Evolutionary conservation across 2,888 invertebrate genomes (phyloP).

Genomic region (Caenorhabditis sulstoni): DNA sequence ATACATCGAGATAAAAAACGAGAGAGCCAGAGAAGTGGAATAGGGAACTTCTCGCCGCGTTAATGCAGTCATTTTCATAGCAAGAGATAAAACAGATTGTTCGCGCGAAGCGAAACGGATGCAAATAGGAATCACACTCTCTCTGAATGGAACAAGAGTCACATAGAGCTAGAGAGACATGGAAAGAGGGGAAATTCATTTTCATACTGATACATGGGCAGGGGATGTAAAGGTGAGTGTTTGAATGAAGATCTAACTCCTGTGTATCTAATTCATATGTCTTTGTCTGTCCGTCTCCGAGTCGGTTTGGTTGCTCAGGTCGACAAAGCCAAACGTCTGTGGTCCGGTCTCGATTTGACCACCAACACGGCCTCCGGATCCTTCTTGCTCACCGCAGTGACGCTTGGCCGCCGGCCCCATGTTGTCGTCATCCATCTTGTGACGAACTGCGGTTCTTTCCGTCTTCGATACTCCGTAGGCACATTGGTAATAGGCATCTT

Average conservation of each 20-base stretch:
- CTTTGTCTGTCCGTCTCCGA: no score
- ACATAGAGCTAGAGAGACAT: not conserved
- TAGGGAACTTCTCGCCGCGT: slow-evolving; percentile 32
- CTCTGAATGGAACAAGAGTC: not conserved
- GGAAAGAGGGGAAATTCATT: not conserved
- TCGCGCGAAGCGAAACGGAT: not conserved
- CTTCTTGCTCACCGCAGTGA: slow-evolving; percentile 18
- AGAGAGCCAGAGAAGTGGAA: slow-evolving; percentile 37
- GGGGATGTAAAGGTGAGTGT: slow-evolving; percentile 13
- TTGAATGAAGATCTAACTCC: no score
- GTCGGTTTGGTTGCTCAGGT: no score
- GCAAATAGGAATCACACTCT: not conserved
- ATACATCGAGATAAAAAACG: slow-evolving; percentile 29
- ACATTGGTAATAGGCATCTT: slow-evolving; percentile 42
- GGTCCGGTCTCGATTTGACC: no score
- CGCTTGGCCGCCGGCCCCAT: slow-evolving; percentile 31
- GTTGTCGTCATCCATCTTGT: slow-evolving; percentile 32
- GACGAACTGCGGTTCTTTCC: slow-evolving; percentile 35
- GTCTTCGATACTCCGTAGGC: slow-evolving; percentile 31
- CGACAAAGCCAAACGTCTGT: no score
- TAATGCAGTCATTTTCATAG: slow-evolving; percentile 34
- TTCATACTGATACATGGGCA: not conserved
- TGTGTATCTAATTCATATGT: no score
- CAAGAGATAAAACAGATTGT: not conserved
- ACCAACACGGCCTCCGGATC: slow-evolving; percentile 14